phyloP scores from a whole-genome alignment of 2,888 invertebrate genomes.

The Diabrotica balteata region DNA sequence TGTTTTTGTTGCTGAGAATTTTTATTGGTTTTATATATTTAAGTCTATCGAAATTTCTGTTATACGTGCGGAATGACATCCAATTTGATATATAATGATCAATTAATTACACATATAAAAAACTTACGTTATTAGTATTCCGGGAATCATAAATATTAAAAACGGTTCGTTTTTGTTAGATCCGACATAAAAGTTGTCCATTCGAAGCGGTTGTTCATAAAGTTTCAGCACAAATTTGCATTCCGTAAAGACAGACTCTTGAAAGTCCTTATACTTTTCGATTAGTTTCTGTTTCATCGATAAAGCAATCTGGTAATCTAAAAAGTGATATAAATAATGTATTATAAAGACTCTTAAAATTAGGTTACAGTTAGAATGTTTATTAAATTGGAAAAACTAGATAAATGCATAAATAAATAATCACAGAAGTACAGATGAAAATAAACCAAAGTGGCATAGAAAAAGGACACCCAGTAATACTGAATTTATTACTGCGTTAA shows the following conservation, averaged over 20 bases:
- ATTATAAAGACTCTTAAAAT: too few species aligned
- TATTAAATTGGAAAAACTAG: too few species aligned
- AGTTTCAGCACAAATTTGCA: constrained; percentile 68
- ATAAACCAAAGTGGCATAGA: too few species aligned
- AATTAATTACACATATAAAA: not conserved
- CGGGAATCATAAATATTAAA: constrained; percentile 83
- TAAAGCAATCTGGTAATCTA: constrained; percentile 23
- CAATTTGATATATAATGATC: too few species aligned
- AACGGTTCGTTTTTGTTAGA: constrained; percentile 73
- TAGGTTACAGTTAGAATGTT: too few species aligned
- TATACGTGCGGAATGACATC: too few species aligned
- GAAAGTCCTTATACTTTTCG: constrained; percentile 65
- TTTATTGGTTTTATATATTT: too few species aligned
- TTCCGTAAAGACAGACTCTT: constrained; percentile 67
- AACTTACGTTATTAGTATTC: constrained; percentile 82
- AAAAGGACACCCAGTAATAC: too few species aligned
- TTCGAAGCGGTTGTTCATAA: constrained; percentile 66
- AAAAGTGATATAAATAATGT: not conserved
- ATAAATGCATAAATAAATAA: not conserved
- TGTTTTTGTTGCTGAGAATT: too few species aligned
- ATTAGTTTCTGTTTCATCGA: constrained; percentile 72
- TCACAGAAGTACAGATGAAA: too few species aligned
- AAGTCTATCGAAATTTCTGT: too few species aligned
- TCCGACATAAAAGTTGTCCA: constrained; percentile 67
- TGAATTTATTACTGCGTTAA: too few species aligned